These are phyloP conservation scores for Metallyticus violacea DNA, from an alignment of 2,888 invertebrate genomes.

Conservation along the genomic window DNA sequence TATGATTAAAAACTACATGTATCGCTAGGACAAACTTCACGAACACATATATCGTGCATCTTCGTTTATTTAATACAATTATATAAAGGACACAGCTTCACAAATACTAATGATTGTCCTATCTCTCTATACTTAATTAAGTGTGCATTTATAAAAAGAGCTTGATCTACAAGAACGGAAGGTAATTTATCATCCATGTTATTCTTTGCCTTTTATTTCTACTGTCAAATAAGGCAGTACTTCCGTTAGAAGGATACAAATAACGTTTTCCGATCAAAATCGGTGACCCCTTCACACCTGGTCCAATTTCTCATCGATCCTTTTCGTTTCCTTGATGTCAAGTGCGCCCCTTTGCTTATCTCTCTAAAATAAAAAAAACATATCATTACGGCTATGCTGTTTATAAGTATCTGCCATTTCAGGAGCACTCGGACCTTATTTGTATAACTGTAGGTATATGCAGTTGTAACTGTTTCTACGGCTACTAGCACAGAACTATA, in stretches of 20 bases:
- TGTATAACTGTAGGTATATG: too few relatives aligned
- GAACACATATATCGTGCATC: too few relatives aligned
- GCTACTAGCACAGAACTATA: too few relatives aligned
- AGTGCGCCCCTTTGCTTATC: not conserved
- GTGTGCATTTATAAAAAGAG: not conserved
- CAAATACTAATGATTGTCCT: too few relatives aligned
- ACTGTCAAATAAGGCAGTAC: not conserved
- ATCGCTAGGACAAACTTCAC: too few relatives aligned
- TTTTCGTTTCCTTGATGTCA: not conserved
- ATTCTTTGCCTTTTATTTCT: not conserved
- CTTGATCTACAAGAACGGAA: not conserved
- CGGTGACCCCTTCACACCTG: conserved; percentile 1
- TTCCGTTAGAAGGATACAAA: not conserved
- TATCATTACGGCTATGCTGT: not conserved
- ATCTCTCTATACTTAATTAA: too few relatives aligned
- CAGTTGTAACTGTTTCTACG: too few relatives aligned
- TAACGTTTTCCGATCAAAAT: not conserved
- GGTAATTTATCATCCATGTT: not conserved
- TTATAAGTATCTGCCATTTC: not conserved
- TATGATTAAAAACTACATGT: too few relatives aligned
- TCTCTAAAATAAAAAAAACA: not conserved
- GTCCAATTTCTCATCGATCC: conserved; percentile 8
- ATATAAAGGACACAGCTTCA: too few relatives aligned
- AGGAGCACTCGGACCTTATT: not conserved
- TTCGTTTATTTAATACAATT: too few relatives aligned